Conservation (phyloP, 2,797 vertebrate species). For the Hybognathus amarus region DNA sequence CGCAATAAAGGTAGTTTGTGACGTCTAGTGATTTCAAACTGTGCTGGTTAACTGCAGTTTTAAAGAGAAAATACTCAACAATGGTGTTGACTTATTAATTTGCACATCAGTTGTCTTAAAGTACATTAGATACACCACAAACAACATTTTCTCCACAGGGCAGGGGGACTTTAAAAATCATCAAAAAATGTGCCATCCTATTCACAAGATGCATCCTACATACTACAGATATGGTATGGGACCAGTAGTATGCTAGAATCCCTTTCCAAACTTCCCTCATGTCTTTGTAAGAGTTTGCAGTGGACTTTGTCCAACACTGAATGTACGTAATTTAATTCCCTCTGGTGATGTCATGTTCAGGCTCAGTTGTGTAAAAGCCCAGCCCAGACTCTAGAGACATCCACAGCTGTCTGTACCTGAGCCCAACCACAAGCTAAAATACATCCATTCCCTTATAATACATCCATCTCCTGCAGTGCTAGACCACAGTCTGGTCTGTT, state of each 20-base stretch:
- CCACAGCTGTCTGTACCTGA: slow-evolving; percentile 65
- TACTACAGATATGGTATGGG: not conserved
- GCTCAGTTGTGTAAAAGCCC: slow-evolving; percentile 67
- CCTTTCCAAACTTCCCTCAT: slow-evolving; percentile 32
- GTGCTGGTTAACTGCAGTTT: no score
- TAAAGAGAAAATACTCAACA: no score
- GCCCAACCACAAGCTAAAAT: slow-evolving; percentile 20
- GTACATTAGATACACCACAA: no score
- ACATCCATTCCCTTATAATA: slow-evolving; percentile 26
- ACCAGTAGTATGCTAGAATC: not conserved
- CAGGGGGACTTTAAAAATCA: no score
- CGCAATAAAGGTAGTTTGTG: no score
- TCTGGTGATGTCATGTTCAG: slow-evolving; percentile 71
- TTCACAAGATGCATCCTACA: not conserved
- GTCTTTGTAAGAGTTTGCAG: slow-evolving; percentile 28
- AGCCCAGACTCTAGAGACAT: slow-evolving; percentile 65
- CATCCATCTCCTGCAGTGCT: slow-evolving; percentile 49
- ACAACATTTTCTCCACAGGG: no score
- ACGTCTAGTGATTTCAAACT: no score
- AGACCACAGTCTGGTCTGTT: slow-evolving; percentile 59
- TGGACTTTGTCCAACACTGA: slow-evolving; percentile 61
- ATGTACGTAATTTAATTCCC: slow-evolving; percentile 51
- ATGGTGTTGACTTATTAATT: no score
- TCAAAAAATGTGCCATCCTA: not conserved
- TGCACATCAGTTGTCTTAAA: no score